phyloP scores from a whole-genome alignment of 2,888 invertebrate species.

The Monopis laevigella region DNA sequence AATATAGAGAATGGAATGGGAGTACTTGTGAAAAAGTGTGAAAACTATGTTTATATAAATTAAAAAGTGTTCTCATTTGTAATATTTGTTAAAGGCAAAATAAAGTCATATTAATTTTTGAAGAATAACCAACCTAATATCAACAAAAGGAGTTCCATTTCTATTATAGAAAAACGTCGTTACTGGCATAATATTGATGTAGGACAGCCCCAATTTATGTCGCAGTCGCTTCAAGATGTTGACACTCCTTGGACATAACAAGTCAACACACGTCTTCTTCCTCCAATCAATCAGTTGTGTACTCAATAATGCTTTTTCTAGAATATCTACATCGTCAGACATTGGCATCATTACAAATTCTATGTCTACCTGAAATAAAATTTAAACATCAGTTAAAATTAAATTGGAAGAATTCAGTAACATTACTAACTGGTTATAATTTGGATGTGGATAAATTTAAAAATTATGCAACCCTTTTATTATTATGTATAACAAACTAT shows the following conservation, averaged over 20 bases:
- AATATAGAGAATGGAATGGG: too few relatives aligned
- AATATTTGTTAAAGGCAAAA: too few relatives aligned
- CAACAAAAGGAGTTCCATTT: background rate
- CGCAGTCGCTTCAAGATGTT: slow-evolving; percentile 15
- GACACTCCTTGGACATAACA: slow-evolving; percentile 18
- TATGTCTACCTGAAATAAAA: background rate
- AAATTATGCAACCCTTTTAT: too few relatives aligned
- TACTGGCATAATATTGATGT: slow-evolving; percentile 2
- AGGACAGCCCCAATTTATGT: slow-evolving; percentile 2
- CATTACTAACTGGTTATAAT: too few relatives aligned
- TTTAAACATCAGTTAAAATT: too few relatives aligned
- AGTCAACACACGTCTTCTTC: slow-evolving; percentile 12
- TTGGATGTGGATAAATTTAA: too few relatives aligned
- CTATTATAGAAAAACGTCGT: slow-evolving; percentile 11
- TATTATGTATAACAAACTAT: too few relatives aligned
- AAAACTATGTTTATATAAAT: too few relatives aligned
- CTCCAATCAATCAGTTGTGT: slow-evolving; percentile 26
- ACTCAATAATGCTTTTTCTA: slow-evolving; percentile 24
- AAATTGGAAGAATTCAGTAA: too few relatives aligned
- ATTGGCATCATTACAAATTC: slow-evolving; percentile 15
- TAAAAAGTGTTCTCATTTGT: too few relatives aligned
- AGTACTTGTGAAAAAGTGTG: too few relatives aligned
- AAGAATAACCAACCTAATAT: slow-evolving; percentile 5
- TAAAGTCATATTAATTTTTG: too few relatives aligned
- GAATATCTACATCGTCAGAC: slow-evolving; percentile 22